Conservation (phyloP, 2,113 vertebrate genomes). For the Seriola quinqueradiata region DNA sequence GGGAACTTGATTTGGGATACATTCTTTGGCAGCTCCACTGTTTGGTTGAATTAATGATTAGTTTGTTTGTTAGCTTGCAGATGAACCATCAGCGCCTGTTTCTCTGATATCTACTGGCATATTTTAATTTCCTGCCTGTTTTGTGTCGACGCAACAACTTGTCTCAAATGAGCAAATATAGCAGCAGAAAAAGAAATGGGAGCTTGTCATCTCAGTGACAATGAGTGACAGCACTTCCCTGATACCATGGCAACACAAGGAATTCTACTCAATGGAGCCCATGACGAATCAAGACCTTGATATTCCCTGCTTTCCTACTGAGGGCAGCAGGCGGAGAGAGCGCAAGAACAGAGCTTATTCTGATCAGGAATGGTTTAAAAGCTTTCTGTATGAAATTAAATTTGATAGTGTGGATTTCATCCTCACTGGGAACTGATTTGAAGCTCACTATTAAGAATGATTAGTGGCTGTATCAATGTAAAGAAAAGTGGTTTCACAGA, state of each 20-base stretch:
- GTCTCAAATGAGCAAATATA: slow-evolving; percentile 41
- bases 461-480: not conserved
- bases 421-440: slow-evolving; percentile 4
- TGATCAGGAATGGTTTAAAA: slow-evolving; percentile 31
- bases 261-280: slow-evolving; percentile 74
- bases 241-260: slow-evolving; percentile 81
- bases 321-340: slow-evolving; percentile 57
- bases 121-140: slow-evolving; percentile 13
- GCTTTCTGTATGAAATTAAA: slow-evolving; percentile 33
- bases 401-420: not conserved
- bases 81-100: slow-evolving; percentile 20
- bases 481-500: slow-evolving; percentile 1
- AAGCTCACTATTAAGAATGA: not conserved
- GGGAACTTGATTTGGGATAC: not conserved
- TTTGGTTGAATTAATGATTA: slow-evolving; percentile 41
- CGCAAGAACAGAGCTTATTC: slow-evolving; percentile 51
- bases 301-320: slow-evolving; percentile 63
- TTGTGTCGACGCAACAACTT: slow-evolving; percentile 19
- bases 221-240: slow-evolving; percentile 69
- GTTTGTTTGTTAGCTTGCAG: slow-evolving; percentile 14
- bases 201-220: slow-evolving; percentile 58
- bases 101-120: slow-evolving; percentile 11
- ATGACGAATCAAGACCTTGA: slow-evolving; percentile 79
- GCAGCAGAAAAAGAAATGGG: slow-evolving; percentile 37
- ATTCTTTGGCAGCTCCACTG: slow-evolving; percentile 29